Evolutionary conservation across 2,888 invertebrate genomes (phyloP).

Genomic region (Notocelia uddmanniana): DNA sequence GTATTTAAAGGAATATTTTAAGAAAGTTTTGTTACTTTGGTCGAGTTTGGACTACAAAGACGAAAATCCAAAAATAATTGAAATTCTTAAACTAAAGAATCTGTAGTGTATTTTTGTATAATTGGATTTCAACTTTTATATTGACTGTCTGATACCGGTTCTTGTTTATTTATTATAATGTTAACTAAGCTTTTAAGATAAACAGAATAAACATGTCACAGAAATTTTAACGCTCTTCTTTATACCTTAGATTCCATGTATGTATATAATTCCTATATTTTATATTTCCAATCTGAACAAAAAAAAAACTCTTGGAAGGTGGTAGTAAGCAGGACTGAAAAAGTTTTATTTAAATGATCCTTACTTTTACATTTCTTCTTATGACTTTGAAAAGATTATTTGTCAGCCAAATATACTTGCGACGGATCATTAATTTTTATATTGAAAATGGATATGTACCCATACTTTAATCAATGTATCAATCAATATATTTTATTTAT

Average conservation of each 20-base stretch:
- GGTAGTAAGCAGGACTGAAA: too few relatives aligned
- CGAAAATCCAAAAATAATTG: background rate
- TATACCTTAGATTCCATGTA: slow-evolving; percentile 2
- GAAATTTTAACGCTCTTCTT: slow-evolving; percentile 15
- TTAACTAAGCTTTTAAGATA: slow-evolving; percentile 34
- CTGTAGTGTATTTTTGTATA: background rate
- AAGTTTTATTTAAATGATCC: too few relatives aligned
- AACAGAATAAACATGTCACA: slow-evolving; percentile 1
- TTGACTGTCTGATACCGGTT: background rate
- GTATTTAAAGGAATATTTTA: background rate
- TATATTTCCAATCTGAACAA: background rate
- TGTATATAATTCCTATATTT: background rate
- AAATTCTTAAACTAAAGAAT: background rate
- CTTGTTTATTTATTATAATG: background rate
- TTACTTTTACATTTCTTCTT: too few relatives aligned
- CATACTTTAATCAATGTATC: too few relatives aligned
- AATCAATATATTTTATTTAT: too few relatives aligned
- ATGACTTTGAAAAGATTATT: too few relatives aligned
- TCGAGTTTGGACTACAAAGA: background rate
- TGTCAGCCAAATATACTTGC: too few relatives aligned
- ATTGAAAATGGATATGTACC: too few relatives aligned
- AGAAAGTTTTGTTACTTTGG: background rate
- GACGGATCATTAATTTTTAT: too few relatives aligned
- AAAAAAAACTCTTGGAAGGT: background rate
- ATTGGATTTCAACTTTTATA: too few relatives aligned